Evolutionary conservation across 1,140 invertebrate species (phyloP), one percentile per base, ranked within the genome.

Genomic region (Gyrodactylus salaris): DNA sequence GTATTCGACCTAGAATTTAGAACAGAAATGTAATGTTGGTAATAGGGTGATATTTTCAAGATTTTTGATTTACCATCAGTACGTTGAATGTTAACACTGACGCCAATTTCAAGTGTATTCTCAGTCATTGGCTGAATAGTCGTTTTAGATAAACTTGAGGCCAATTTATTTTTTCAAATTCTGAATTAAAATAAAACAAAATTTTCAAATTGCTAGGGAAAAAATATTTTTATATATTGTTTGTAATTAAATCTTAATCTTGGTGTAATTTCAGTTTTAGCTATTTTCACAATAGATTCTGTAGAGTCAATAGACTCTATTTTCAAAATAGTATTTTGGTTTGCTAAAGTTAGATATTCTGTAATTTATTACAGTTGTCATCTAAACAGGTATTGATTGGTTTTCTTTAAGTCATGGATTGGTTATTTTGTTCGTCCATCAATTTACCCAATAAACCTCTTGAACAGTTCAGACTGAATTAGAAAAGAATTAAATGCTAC

Each of bases 41-140:
- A n/a, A n/a, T n/a, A n/a, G n/a, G n/a, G n/a, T n/a, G 7, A 54
- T 16, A 54, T 54, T 54, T 54, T 54, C 34, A 69, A 69, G 24
- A 69, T n/a, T n/a, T 19, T 54, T 54, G 25, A 71, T n/a, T 25
- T 25, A 71, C 70, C 70, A 25, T 71, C 70, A 24, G 70, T 71
- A 25, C 70, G 25, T 24, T 24, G n/a, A 71, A 71, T 71, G 23
- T 71, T 25, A 26, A 71, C 20, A 71, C 25, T 71, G 20, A 71
- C 20, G 20, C 70, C 70, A 24, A 71, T 21, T 25, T 54, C 34
- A 16, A n/a, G 7, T 54, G n/a, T 16, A n/a, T 7, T 54, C n/a
- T 54, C 34, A 54, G 7, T n/a, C 34, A 54, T 54, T n/a, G 7
- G 7, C 34, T 16, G 34, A n/a, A 54, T 16, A 7, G 7, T 54